These are phyloP conservation scores for Hephaestus fuliginosus DNA, from an alignment of 2,797 vertebrate genomes.

Conservation along the genomic window DNA sequence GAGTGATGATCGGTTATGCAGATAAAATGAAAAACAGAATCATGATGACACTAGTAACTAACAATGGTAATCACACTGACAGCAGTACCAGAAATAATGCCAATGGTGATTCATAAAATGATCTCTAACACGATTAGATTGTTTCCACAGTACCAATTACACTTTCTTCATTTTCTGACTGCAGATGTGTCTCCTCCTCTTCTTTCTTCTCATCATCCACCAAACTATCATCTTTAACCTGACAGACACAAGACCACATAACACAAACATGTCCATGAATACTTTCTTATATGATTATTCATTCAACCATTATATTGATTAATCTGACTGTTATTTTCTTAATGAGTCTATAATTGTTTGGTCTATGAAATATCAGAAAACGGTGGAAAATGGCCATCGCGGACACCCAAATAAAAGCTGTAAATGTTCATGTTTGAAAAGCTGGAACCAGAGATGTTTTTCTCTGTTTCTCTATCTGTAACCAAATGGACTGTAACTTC, in stretches of 20 bases:
- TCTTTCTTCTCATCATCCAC: slow-evolving; percentile 73
- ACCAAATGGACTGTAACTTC: not conserved
- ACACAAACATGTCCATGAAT: not conserved
- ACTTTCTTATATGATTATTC: not conserved
- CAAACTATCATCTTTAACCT: slow-evolving; percentile 88
- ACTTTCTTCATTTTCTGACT: slow-evolving; percentile 75
- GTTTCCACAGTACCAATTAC: slow-evolving; percentile 78
- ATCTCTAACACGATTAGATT: not conserved
- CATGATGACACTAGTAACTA: slow-evolving; percentile 19
- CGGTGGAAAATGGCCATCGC: not conserved
- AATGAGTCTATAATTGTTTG: not conserved
- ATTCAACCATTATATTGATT: not conserved
- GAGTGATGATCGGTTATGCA: slow-evolving; percentile 28
- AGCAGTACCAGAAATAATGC: not conserved
- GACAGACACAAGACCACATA: slow-evolving; percentile 41
- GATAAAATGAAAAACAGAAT: slow-evolving; percentile 23
- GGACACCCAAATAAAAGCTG: not conserved
- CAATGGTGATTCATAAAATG: not conserved
- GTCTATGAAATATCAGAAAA: not conserved
- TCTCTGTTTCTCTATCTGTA: not conserved
- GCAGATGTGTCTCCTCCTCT: slow-evolving; percentile 65
- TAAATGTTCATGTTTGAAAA: not conserved
- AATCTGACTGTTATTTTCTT: not conserved
- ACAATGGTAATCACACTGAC: slow-evolving; percentile 1
- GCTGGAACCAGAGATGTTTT: not conserved